Evolutionary conservation across 2,797 vertebrate genomes (phyloP), one percentile per base, ranked within the genome.

Genomic region (Onychomys leucogaster): DNA sequence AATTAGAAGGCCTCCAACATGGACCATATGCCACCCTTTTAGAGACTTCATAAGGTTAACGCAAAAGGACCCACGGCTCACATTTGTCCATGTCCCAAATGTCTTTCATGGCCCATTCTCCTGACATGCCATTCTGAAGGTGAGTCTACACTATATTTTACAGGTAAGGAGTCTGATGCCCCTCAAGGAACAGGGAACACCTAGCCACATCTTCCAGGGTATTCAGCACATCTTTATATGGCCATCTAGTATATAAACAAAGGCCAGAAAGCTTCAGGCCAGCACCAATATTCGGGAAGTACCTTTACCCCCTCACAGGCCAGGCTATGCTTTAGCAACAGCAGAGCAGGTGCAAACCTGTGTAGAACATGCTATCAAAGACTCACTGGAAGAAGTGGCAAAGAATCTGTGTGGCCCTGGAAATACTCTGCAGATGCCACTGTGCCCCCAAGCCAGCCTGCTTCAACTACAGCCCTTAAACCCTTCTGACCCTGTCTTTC

Each of bases 151-250:
- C 49, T 92, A n/a, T 87, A 69, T 71, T 89, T 94, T 83, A 94
- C n/a, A 67, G 52, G 11, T 37, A 37, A 69, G 13, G 43, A 97
- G 86, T 86, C 89, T 81, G 91, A 90, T 63, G 23, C 71, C 73
- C 23, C 32, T 3, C 9, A 16, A 5, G 21, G 83, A 41, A 10
- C 25, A 92, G 23, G 65, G 3, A 92, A 67, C 13, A 23, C 57
- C 41, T 11, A 13, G 90, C 23, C 69, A 57, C 12, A 17, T 75
- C 55, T 92, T 67, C 57, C 13, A 73, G 23, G 34, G 69, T 57
- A 19, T 19, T 32, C 84, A 78, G 63, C 13, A 29, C n/a, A 46
- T 81, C 77, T 90, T 82, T 80, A 21, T 84, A 49, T 34, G 83
- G 73, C 6, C 34, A 19, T 29, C 27, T 76, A 49, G 46, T 29